Conservation (phyloP, 2,797 vertebrate genomes). For the Semaprochilodus insignis region DNA sequence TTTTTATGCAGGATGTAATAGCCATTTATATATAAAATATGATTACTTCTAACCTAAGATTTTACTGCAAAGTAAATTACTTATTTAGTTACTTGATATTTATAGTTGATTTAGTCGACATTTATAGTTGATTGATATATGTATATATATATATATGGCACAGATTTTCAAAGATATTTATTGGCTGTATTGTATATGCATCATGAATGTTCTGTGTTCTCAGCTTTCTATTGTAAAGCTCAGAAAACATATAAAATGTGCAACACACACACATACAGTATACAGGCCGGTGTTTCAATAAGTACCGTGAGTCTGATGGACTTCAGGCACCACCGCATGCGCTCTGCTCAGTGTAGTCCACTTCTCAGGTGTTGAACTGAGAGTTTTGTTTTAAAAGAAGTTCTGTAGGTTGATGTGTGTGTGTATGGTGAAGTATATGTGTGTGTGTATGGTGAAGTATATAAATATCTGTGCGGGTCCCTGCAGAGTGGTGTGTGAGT, state of each 20-base stretch:
- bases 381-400: constrained; percentile 31
- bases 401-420: constrained; percentile 57
- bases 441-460: constrained; percentile 42
- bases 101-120: background rate
- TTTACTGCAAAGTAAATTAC: too few relatives aligned
- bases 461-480: constrained; percentile 64
- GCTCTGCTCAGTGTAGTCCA: background rate
- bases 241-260: background rate
- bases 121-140: background rate
- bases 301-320: background rate
- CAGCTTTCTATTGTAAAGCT: background rate
- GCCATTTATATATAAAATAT: too few relatives aligned
- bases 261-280: background rate
- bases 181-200: background rate
- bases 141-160: background rate
- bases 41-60: too few relatives aligned
- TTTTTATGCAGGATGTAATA: too few relatives aligned
- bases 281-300: background rate
- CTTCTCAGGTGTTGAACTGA: constrained; percentile 18
- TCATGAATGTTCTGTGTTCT: background rate
- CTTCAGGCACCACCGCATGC: background rate
- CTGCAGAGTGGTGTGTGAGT: constrained; percentile 79
- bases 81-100: background rate
- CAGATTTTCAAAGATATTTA: background rate
- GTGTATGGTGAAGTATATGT: constrained; percentile 43